Evolutionary conservation across 2,113 vertebrate genomes (phyloP).

Genomic region (Eurypyga helias): DNA sequence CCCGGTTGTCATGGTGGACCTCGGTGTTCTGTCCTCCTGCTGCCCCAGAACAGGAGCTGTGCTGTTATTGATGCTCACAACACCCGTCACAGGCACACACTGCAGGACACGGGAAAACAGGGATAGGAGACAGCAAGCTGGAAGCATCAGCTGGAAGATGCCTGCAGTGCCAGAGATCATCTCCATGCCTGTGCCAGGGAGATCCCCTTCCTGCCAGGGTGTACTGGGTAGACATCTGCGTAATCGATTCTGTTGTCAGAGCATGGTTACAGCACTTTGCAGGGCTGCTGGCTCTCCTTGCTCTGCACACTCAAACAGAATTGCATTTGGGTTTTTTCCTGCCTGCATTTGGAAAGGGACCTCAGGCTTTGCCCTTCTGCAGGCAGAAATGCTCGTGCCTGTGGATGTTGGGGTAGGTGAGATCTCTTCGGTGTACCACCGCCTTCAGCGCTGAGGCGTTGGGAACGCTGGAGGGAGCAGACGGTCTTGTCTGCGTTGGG

Average conservation of each 20-base stretch:
- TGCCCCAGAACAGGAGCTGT: not conserved
- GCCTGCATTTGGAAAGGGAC: not conserved
- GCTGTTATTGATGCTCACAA: not conserved
- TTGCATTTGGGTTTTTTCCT: not conserved
- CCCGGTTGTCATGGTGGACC: not conserved
- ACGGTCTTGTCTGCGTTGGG: accelerated
- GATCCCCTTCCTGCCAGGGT: not conserved
- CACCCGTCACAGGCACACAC: accelerated
- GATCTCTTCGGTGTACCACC: not conserved
- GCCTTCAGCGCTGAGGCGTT: accelerated
- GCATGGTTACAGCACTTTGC: not conserved
- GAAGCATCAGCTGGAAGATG: not conserved
- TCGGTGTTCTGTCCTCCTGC: not conserved
- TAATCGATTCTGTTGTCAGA: not conserved
- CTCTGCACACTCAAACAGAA: not conserved
- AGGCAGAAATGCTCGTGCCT: accelerated
- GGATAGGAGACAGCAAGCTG: not conserved
- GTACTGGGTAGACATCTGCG: not conserved
- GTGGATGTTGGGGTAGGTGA: accelerated
- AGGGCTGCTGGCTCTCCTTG: not conserved
- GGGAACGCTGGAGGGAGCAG: not conserved
- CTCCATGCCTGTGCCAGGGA: not conserved
- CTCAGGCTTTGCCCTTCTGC: not conserved
- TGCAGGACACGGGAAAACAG: not conserved
- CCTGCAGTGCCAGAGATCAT: not conserved